A percentile compares a stretch with the other conserved stretches of the same genome.
Conservation (phyloP, 2,797 vertebrate genomes). For the Aselliscus stoliczkanus region DNA sequence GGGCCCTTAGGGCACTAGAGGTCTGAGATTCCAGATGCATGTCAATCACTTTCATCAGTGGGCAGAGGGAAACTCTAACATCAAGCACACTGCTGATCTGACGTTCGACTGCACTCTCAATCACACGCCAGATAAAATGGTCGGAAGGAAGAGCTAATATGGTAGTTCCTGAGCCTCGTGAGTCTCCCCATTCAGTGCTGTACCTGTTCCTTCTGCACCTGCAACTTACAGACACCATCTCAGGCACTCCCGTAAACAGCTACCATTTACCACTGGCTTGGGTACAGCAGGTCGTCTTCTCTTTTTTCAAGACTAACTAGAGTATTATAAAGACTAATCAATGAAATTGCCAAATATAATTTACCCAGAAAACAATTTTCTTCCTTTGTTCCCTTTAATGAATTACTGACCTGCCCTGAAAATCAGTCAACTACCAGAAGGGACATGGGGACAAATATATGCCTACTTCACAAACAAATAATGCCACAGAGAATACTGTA, state of each 20-base stretch:
- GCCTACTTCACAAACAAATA: neutral
- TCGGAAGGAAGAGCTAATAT: neutral
- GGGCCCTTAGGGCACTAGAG: neutral
- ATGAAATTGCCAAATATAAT: constrained; percentile 27
- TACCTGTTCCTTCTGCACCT: constrained; percentile 8
- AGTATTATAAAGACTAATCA: constrained; percentile 32
- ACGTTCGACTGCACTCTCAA: neutral
- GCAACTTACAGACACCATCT: constrained; percentile 37
- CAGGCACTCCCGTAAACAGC: neutral
- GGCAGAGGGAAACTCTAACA: neutral
- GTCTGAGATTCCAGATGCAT: neutral
- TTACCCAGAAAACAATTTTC: constrained; percentile 12
- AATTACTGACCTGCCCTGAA: neutral
- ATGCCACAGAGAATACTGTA: neutral
- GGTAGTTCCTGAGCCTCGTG: constrained; percentile 6
- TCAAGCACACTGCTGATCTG: neutral
- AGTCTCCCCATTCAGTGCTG: neutral
- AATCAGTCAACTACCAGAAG: neutral
- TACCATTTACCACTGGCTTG: constrained; percentile 28
- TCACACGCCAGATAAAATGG: neutral
- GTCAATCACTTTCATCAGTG: neutral
- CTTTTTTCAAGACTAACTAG: neutral
- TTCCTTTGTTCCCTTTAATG: constrained; percentile 45
- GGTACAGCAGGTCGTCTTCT: neutral
- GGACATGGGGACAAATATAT: neutral